Conservation (phyloP, 2,888 invertebrate genomes). For the Idaea biselata region DNA sequence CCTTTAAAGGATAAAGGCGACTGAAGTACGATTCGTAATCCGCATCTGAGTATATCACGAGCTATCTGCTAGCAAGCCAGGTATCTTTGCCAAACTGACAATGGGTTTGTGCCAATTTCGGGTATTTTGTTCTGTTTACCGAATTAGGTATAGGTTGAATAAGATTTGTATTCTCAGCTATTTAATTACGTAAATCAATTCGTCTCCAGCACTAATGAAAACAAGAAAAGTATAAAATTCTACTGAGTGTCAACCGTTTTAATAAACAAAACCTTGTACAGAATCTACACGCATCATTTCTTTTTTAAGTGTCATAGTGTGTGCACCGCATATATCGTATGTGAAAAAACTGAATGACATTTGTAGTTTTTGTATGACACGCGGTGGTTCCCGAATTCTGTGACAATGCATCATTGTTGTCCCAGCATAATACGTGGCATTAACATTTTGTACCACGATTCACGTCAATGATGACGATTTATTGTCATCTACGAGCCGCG, state of each 20-base stretch:
- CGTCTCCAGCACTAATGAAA: too few species aligned
- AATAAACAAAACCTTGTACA: constrained; percentile 5
- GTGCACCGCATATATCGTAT: constrained; percentile 27
- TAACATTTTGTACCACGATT: constrained; percentile 75
- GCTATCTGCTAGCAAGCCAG: constrained; percentile 42
- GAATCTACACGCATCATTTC: constrained; percentile 38
- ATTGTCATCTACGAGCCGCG: constrained; percentile 61
- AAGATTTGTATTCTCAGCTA: background rate
- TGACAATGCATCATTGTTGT: constrained; percentile 76
- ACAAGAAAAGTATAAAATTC: too few species aligned
- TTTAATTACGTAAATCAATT: background rate
- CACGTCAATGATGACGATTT: constrained; percentile 78
- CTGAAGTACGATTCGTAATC: constrained; percentile 67
- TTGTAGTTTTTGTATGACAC: constrained; percentile 56
- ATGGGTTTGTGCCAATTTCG: constrained; percentile 15
- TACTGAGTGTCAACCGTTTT: background rate
- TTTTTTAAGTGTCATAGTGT: constrained; percentile 42
- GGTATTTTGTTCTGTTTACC: background rate
- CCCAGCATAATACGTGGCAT: constrained; percentile 72
- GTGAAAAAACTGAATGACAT: constrained; percentile 52
- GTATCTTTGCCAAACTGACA: constrained; percentile 27
- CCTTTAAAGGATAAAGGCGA: constrained; percentile 68
- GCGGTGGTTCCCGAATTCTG: constrained; percentile 56
- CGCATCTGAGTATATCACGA: constrained; percentile 48
- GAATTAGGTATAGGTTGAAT: background rate